Base-by-base conservation (phyloP, 2,797 vertebrate species). In the Aulostomus chinensis region DNA sequence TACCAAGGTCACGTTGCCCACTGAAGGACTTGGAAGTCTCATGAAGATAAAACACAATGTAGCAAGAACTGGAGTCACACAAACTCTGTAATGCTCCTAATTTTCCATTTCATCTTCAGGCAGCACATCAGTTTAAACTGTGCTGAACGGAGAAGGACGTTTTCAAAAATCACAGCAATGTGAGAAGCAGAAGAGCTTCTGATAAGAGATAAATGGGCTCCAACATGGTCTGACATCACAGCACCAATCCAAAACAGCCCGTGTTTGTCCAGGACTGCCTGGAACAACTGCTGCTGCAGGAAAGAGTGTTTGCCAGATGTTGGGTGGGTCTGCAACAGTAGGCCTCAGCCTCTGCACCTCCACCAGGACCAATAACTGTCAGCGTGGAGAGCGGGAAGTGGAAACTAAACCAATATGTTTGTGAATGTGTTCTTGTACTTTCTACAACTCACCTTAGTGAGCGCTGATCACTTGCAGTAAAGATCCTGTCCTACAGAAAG, bases 301-400 rank as follows among this genome's bases (percentile, higher is more conserved):
- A 41, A 16, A 0, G 11, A 58, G 20, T 59, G 74, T 65, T 77
- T 75, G 66, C 80, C 78, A 85, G 67, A 80, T 57, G 65, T 41
- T 31, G 70, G 83, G 83, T 21, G 73, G 70, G 58, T 81, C 70
- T 39, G 30, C 21, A 59, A 7, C 47, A 71, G 54, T 68, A 49
- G 45, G 46, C 48, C 73, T 63, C 62, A 65, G 60, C 69, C 52
- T 11, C 55, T 34, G 12, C 0, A 38, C 30, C 68, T 71, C 72
- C 61, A 37, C 57, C 55, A 50, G 48, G 60, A 70, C 46, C 54
- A 58, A 15, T 21, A 60, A 42, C 18, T 14, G 1, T 11, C 8
- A 18, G 3, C 1, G 2, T 5, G 21, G 24, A 15, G 11, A 65
- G 20, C 14, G 56, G 25, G n/a, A n/a, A n/a, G n/a, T n/a, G n/a